These are phyloP conservation scores for Platyura marginata DNA, from an alignment of 1,140 invertebrate genomes.

Conservation along the genomic window DNA sequence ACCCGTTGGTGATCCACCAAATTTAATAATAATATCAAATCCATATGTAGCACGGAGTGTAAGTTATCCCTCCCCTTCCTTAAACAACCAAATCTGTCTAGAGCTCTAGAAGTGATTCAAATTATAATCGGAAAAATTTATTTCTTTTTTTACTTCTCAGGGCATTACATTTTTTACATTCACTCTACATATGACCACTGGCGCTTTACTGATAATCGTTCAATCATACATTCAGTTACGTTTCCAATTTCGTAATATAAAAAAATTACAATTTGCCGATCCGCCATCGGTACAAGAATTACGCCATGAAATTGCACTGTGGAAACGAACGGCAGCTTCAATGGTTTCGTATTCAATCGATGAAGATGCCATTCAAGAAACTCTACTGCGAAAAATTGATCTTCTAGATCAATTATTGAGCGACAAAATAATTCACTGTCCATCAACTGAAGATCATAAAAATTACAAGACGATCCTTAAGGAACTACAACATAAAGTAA, in stretches of 20 bases:
- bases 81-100: background rate
- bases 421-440: constrained; percentile 37
- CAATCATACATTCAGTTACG: constrained; percentile 52
- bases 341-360: constrained; percentile 67
- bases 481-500: constrained; percentile 57
- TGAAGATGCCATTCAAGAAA: constrained; percentile 57
- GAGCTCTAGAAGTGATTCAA: too few species aligned
- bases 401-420: constrained; percentile 47
- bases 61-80: constrained; percentile 27
- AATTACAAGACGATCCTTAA: constrained; percentile 49
- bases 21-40: constrained; percentile 75
- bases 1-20: constrained; percentile 68
- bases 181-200: constrained; percentile 59
- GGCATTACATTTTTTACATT: constrained; percentile 67
- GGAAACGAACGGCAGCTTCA: constrained; percentile 63
- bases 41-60: constrained; percentile 43
- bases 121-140: too few species aligned
- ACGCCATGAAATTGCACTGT: constrained; percentile 65
- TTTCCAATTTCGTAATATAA: constrained; percentile 52
- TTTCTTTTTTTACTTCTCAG: constrained; percentile 29
- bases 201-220: constrained; percentile 46
- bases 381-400: constrained; percentile 54
- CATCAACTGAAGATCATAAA: constrained; percentile 43
- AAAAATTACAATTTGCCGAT: constrained; percentile 46
- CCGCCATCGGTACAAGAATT: constrained; percentile 54